phyloP scores from a whole-genome alignment of 2,888 invertebrate genomes.

The Colostygia pectinataria region DNA sequence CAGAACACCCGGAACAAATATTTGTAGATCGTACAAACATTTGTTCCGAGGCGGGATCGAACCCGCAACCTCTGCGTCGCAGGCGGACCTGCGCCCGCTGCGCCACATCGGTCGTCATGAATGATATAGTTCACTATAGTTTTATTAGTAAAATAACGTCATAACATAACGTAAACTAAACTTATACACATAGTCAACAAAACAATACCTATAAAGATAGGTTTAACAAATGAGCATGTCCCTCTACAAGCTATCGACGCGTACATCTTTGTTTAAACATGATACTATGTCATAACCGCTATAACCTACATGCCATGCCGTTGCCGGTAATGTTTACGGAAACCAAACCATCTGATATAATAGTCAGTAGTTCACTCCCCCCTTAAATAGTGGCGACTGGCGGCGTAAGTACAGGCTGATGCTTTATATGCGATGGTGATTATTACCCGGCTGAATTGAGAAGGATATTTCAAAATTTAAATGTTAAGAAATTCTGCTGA shows the following conservation, averaged over 20 bases:
- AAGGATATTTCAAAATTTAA: constrained; percentile 20
- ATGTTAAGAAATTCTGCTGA: too few relatives aligned
- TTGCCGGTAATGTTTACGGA: constrained; percentile 51
- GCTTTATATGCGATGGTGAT: constrained; percentile 26
- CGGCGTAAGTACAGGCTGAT: constrained; percentile 55
- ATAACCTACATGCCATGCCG: constrained; percentile 4
- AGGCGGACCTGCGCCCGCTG: too few relatives aligned
- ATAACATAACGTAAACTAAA: too few relatives aligned
- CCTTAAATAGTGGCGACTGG: constrained; percentile 29
- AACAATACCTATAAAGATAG: too few relatives aligned
- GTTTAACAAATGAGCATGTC: neutral
- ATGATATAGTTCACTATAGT: too few relatives aligned
- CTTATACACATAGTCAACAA: too few relatives aligned
- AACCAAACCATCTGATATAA: constrained; percentile 50
- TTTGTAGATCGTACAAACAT: too few relatives aligned
- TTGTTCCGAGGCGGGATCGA: too few relatives aligned
- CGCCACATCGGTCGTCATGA: too few relatives aligned
- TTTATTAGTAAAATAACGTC: too few relatives aligned
- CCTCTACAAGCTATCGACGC: neutral
- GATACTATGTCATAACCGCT: constrained; percentile 11
- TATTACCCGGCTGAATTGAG: constrained; percentile 49
- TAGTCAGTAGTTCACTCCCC: constrained; percentile 38
- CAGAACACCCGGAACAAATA: too few relatives aligned
- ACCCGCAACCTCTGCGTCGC: too few relatives aligned
- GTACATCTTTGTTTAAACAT: neutral